Evolutionary conservation across 2,113 vertebrate genomes (phyloP).

Genomic region (Epinephelus fuscoguttatus): DNA sequence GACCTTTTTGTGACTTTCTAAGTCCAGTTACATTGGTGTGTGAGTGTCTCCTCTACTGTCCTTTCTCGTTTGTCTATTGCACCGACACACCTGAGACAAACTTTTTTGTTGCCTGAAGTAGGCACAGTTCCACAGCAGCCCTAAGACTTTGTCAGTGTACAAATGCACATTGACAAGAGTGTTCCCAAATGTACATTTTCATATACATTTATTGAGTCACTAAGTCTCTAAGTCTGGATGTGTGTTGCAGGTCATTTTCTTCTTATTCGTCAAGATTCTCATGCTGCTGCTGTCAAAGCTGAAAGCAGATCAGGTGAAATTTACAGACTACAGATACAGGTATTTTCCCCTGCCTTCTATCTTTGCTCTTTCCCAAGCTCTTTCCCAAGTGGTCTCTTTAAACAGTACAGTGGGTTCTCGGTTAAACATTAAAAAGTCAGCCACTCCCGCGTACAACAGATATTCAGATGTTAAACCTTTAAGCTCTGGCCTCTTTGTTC

Average conservation of each 20-base stretch:
- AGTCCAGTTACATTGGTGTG: too few species aligned
- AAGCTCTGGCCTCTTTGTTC: neutral
- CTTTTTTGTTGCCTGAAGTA: too few species aligned
- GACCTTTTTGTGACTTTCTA: too few species aligned
- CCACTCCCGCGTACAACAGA: slow-evolving; percentile 3
- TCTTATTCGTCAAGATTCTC: slow-evolving; percentile 95
- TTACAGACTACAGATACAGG: slow-evolving; percentile 97
- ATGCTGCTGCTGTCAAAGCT: slow-evolving; percentile 95
- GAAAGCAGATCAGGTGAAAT: slow-evolving; percentile 93
- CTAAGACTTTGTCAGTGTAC: neutral
- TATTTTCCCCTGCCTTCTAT: slow-evolving; percentile 60
- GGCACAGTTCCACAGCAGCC: too few species aligned
- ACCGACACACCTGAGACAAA: too few species aligned
- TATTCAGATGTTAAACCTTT: slow-evolving; percentile 29
- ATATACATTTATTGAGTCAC: neutral
- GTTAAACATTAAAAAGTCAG: slow-evolving; percentile 46
- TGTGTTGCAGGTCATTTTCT: slow-evolving; percentile 92
- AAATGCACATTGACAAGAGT: neutral
- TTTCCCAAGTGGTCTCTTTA: neutral
- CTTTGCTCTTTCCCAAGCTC: neutral
- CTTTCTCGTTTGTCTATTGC: too few species aligned
- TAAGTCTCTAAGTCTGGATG: neutral
- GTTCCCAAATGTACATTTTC: neutral
- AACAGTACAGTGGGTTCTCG: neutral
- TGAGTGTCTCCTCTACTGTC: too few species aligned